These are phyloP conservation scores for Zaprionus bogoriensis DNA, from an alignment of 2,888 invertebrate species.

Conservation along the genomic window DNA sequence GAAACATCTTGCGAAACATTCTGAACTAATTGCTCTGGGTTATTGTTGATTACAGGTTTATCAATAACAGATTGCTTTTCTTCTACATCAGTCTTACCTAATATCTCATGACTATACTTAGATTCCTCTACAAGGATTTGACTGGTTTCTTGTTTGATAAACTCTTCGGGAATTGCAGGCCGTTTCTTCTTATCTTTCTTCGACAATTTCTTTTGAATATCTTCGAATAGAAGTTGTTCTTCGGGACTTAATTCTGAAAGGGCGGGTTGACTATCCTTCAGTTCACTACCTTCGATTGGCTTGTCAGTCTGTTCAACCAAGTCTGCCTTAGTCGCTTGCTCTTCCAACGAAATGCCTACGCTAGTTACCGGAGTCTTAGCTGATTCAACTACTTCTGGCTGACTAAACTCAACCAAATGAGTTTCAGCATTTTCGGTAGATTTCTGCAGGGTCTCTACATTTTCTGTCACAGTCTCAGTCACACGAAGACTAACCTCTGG, in stretches of 20 bases:
- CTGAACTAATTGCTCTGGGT: constrained; percentile 22
- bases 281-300: constrained; percentile 2
- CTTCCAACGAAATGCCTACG: background rate
- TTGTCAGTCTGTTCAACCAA: constrained; percentile 20
- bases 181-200: constrained; percentile 82
- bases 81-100: constrained; percentile 15
- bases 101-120: constrained; percentile 36
- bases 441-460: constrained; percentile 58
- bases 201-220: constrained; percentile 80
- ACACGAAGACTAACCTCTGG: constrained; percentile 81
- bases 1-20: constrained; percentile 43
- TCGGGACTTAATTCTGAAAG: constrained; percentile 76
- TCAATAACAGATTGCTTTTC: constrained; percentile 35
- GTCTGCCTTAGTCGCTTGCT: background rate
- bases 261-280: constrained; percentile 19
- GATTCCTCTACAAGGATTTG: constrained; percentile 42
- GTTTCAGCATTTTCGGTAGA: constrained; percentile 46
- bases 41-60: constrained; percentile 14
- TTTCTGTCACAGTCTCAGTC: constrained; percentile 79
- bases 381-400: constrained; percentile 24
- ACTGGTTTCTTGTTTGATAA: constrained; percentile 63
- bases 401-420: constrained; percentile 17
- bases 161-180: constrained; percentile 81
- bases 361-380: constrained; percentile 11
- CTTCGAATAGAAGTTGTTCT: constrained; percentile 79